Conservation (phyloP, 2,113 vertebrate genomes). For the Argyrosomus japonicus region DNA sequence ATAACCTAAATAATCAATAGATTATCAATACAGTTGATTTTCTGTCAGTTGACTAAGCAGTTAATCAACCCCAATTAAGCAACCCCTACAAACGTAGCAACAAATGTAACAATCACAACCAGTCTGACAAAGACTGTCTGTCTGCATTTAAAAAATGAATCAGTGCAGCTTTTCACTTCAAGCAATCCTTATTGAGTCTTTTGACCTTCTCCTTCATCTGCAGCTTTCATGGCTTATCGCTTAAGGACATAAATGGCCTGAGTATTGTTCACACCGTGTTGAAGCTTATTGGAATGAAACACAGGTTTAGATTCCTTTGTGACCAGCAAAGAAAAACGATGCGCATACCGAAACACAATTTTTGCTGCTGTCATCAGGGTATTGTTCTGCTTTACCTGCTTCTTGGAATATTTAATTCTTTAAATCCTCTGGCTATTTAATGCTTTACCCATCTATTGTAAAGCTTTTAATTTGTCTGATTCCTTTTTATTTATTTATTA, state of each 20-base stretch:
- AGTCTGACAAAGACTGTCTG: background rate
- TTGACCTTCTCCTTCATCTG: slow-evolving; percentile 50
- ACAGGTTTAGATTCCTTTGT: slow-evolving; percentile 31
- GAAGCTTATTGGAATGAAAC: slow-evolving; percentile 44
- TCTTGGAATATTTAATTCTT: background rate
- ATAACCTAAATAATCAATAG: background rate
- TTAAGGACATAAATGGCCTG: slow-evolving; percentile 11
- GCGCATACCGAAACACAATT: background rate
- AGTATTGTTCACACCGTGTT: slow-evolving; percentile 30
- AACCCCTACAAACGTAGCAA: no score
- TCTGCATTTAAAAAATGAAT: background rate
- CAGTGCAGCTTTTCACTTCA: background rate
- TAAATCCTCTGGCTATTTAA: background rate
- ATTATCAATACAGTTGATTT: background rate
- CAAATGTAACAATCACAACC: background rate
- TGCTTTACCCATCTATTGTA: background rate
- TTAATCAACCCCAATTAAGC: no score
- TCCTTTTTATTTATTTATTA: background rate
- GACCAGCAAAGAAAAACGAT: slow-evolving; percentile 12
- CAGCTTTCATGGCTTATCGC: slow-evolving; percentile 37
- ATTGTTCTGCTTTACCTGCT: background rate
- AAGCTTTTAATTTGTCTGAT: slow-evolving; percentile 4
- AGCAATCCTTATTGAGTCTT: slow-evolving; percentile 22
- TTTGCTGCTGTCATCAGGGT: background rate
- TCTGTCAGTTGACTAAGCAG: background rate